Percentiles rank a stretch among this genome's conserved stretches.
Conservation (phyloP, 2,113 vertebrate species). For the Xenus cinereus region DNA sequence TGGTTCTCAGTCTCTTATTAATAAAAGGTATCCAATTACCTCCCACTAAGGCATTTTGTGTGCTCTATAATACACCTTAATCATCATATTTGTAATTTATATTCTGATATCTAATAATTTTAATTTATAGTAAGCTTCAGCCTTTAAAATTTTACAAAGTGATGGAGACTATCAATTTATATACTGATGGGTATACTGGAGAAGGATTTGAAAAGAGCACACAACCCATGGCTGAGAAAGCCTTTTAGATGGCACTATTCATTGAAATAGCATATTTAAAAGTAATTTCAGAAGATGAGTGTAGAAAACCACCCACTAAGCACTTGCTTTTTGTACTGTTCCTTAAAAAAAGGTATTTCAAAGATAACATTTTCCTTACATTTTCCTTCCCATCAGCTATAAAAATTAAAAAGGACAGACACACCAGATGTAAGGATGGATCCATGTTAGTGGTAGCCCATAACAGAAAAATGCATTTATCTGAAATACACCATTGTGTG, state of each 20-base stretch:
- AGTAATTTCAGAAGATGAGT: neutral
- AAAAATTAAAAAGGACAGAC: conserved; percentile 8
- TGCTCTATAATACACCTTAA: neutral
- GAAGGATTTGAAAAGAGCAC: neutral
- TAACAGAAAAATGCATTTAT: conserved; percentile 19
- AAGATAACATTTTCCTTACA: conserved; percentile 27
- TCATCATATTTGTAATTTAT: neutral
- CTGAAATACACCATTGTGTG: conserved; percentile 48
- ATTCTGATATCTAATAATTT: neutral
- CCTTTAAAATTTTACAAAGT: neutral
- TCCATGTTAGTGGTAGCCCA: neutral
- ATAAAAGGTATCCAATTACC: neutral
- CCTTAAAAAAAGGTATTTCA: neutral
- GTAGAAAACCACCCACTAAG: conserved; percentile 4
- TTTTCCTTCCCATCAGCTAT: neutral
- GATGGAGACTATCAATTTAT: neutral
- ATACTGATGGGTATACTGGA: neutral
- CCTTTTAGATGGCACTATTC: neutral
- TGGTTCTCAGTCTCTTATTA: neutral
- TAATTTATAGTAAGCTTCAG: neutral
- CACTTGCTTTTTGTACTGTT: neutral
- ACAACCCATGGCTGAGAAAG: neutral
- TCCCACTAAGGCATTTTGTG: neutral
- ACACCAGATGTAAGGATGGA: neutral
- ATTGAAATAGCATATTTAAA: neutral